Percentiles rank a stretch among this genome's conserved stretches.
Conservation (phyloP, 1,140 invertebrate genomes). For the Sitodiplosis mosellana region DNA sequence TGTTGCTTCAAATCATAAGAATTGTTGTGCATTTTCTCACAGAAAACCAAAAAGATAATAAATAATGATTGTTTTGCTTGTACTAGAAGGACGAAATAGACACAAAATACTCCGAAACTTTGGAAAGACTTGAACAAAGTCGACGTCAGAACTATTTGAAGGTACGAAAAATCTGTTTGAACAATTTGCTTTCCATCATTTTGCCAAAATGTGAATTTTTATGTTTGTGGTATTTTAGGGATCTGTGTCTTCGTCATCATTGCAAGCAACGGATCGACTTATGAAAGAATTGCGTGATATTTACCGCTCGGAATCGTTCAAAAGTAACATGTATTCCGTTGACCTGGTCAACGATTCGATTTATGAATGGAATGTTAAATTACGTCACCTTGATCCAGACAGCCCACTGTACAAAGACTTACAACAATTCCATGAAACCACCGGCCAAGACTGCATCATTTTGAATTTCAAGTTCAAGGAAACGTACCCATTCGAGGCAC, state of each 20-base stretch:
- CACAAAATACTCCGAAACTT: conserved; percentile 76
- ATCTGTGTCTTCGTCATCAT: conserved; percentile 81
- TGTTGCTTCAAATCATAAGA: background rate
- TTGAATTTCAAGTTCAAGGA: conserved; percentile 97
- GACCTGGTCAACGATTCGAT: conserved; percentile 96
- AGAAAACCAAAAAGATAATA: too few relatives aligned
- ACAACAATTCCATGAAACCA: conserved; percentile 83
- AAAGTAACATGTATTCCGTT: conserved; percentile 66
- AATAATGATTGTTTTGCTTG: conserved; percentile 5
- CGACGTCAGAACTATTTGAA: conserved; percentile 79
- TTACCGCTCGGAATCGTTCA: conserved; percentile 94
- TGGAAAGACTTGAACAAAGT: conserved; percentile 85
- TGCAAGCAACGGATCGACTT: conserved; percentile 93
- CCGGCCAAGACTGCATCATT: conserved; percentile 91
- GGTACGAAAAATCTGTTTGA: conserved; percentile 8
- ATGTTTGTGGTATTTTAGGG: too few relatives aligned
- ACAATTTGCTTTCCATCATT: too few relatives aligned
- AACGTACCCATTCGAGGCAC: conserved; percentile 95
- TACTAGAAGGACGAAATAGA: conserved; percentile 76
- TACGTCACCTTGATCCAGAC: conserved; percentile 93
- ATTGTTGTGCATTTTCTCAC: background rate
- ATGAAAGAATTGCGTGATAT: conserved; percentile 99
- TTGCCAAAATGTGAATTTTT: too few relatives aligned
- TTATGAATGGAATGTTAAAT: conserved; percentile 97
- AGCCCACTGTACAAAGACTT: conserved; percentile 91